Percentiles rank a stretch among this genome's conserved stretches.
Conservation (phyloP, 2,113 vertebrate genomes). For the Xiphorhynchus elegans region DNA sequence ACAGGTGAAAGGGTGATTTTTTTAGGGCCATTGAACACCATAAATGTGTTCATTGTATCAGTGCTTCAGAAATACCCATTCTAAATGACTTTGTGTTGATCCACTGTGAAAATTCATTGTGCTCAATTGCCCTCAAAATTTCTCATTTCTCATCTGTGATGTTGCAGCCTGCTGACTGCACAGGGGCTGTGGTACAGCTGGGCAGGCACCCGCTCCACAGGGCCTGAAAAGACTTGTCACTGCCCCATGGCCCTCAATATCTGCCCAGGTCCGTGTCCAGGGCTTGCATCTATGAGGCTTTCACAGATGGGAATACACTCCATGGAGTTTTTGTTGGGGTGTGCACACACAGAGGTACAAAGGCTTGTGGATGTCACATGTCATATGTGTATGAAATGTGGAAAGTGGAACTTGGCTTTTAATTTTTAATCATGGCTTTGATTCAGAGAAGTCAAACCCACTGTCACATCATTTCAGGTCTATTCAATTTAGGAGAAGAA, state of each 20-base stretch:
- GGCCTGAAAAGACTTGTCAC: not conserved
- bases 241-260: not conserved
- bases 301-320: not conserved
- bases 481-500: not conserved
- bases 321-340: not conserved
- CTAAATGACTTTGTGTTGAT: conserved; percentile 57
- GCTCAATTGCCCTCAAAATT: conserved; percentile 66
- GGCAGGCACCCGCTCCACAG: not conserved
- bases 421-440: conserved; percentile 40
- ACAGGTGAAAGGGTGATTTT: conserved; percentile 46
- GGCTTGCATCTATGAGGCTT: not conserved
- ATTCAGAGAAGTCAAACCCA: not conserved
- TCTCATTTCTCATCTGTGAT: conserved; percentile 51
- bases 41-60: conserved; percentile 61
- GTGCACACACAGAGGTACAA: not conserved
- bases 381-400: not conserved
- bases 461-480: not conserved
- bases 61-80: conserved; percentile 55
- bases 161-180: conserved; percentile 8
- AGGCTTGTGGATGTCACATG: accelerated
- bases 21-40: conserved; percentile 53
- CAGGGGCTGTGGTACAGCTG: not conserved
- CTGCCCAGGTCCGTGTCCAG: not conserved
- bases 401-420: not conserved
- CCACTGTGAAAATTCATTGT: conserved; percentile 58